Conservation (phyloP, 2,888 invertebrate genomes). For the Rosalia funebris region DNA sequence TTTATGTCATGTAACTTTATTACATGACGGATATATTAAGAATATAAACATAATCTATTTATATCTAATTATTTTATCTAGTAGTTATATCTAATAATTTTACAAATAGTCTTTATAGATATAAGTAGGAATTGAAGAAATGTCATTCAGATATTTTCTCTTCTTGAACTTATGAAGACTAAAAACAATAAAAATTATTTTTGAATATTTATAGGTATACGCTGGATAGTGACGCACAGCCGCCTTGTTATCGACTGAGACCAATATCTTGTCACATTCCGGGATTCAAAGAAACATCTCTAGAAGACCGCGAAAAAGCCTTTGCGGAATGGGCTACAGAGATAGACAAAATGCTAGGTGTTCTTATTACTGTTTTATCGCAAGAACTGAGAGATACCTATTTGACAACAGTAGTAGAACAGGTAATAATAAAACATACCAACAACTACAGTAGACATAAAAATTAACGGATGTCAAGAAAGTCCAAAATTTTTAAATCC, state of each 20-base stretch:
- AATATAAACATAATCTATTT: too few species aligned
- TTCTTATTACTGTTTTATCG: conserved; percentile 76
- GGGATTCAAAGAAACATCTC: conserved; percentile 64
- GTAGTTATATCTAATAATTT: too few species aligned
- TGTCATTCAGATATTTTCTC: too few species aligned
- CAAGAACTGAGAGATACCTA: conserved; percentile 83
- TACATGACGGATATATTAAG: too few species aligned
- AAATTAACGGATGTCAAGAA: neutral
- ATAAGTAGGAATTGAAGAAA: too few species aligned
- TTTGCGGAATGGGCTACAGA: conserved; percentile 68
- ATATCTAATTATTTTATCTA: too few species aligned
- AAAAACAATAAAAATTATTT: too few species aligned
- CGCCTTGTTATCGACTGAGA: conserved; percentile 80
- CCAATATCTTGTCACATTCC: conserved; percentile 69
- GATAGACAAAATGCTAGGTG: conserved; percentile 72
- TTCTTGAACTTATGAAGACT: too few species aligned
- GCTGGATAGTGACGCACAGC: conserved; percentile 77
- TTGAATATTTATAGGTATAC: conserved; percentile 72
- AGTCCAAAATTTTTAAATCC: neutral
- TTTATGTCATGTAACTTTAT: too few species aligned
- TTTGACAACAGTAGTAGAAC: conserved; percentile 83
- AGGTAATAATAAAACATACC: conserved; percentile 64
- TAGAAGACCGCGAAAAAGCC: conserved; percentile 65
- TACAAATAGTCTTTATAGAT: too few species aligned
- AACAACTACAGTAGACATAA: neutral